A percentile compares a stretch with the other conserved stretches of the same genome.
Evolutionary conservation across 2,888 invertebrate genomes (phyloP).

Genomic region (Anthoptus insignis): DNA sequence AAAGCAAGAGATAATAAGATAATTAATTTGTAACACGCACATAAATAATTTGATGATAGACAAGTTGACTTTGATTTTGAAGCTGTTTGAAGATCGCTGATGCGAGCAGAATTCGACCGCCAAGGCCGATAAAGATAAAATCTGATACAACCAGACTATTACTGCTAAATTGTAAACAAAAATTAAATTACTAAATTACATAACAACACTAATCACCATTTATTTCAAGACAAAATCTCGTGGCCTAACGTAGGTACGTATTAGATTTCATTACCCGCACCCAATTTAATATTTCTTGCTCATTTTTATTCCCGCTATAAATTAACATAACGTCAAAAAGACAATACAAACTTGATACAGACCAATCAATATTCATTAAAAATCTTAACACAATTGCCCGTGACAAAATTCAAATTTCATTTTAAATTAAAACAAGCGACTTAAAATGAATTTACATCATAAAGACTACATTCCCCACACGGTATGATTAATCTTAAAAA

Average conservation of each 20-base stretch:
- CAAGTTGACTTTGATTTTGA: too few relatives aligned
- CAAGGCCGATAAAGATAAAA: too few relatives aligned
- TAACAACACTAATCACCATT: too few relatives aligned
- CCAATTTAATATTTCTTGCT: neutral
- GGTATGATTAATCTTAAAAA: constrained; percentile 19
- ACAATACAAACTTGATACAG: constrained; percentile 7
- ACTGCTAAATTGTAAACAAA: too few relatives aligned
- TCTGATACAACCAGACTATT: too few relatives aligned
- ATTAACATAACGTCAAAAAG: neutral
- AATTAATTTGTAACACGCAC: too few relatives aligned
- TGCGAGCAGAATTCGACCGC: too few relatives aligned
- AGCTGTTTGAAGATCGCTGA: too few relatives aligned
- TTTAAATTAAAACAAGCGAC: constrained; percentile 31
- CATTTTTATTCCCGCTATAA: neutral
- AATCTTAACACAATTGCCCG: constrained; percentile 22
- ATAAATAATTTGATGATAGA: too few relatives aligned
- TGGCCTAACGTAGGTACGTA: too few relatives aligned
- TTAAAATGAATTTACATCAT: constrained; percentile 26
- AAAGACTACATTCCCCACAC: constrained; percentile 14
- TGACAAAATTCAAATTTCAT: constrained; percentile 27
- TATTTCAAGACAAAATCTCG: too few relatives aligned
- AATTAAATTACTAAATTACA: neutral
- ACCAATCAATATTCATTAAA: constrained; percentile 30
- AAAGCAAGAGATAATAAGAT: too few relatives aligned
- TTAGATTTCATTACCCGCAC: neutral